Evolutionary conservation across 1,140 invertebrate species (phyloP).

Genomic region (Atta texana): DNA sequence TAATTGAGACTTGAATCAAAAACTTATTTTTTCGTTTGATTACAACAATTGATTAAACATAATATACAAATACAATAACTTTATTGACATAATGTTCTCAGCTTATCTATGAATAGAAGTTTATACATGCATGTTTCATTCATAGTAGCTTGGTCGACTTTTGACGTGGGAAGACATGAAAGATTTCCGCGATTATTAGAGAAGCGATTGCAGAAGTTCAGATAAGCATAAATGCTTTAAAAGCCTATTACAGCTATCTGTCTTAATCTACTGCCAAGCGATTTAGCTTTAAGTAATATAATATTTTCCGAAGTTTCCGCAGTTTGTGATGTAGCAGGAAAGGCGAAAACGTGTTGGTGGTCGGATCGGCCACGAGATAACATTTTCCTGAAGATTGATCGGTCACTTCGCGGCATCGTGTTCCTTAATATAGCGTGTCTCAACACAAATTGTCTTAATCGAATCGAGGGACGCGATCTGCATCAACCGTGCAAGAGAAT

Average conservation of each 20-base stretch:
- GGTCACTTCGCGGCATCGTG: slow-evolving; percentile 58
- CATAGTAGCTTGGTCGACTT: neutral
- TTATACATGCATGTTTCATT: slow-evolving; percentile 31
- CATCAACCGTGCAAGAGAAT: slow-evolving; percentile 41
- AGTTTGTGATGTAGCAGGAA: slow-evolving; percentile 15
- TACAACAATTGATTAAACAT: neutral
- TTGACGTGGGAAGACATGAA: slow-evolving; percentile 17
- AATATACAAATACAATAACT: neutral
- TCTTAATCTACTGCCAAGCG: slow-evolving; percentile 66
- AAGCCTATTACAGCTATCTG: slow-evolving; percentile 75
- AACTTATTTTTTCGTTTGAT: neutral
- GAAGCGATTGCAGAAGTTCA: slow-evolving; percentile 66
- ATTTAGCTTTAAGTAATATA: slow-evolving; percentile 66
- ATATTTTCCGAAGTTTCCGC: slow-evolving; percentile 73
- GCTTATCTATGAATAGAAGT: neutral
- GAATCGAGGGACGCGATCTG: slow-evolving; percentile 41
- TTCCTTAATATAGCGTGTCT: slow-evolving; percentile 56
- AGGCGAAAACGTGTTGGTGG: slow-evolving; percentile 66
- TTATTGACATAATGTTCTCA: neutral
- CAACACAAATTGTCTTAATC: slow-evolving; percentile 72
- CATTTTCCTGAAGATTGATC: slow-evolving; percentile 70
- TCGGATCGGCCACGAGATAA: slow-evolving; percentile 74
- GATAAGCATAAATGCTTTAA: slow-evolving; percentile 72
- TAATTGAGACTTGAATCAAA: neutral
- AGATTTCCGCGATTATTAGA: slow-evolving; percentile 62